Percentiles rank a stretch among this genome's conserved stretches.
phyloP scores from a whole-genome alignment of 2,113 vertebrate genomes.

The Puffinus mauretanicus region DNA sequence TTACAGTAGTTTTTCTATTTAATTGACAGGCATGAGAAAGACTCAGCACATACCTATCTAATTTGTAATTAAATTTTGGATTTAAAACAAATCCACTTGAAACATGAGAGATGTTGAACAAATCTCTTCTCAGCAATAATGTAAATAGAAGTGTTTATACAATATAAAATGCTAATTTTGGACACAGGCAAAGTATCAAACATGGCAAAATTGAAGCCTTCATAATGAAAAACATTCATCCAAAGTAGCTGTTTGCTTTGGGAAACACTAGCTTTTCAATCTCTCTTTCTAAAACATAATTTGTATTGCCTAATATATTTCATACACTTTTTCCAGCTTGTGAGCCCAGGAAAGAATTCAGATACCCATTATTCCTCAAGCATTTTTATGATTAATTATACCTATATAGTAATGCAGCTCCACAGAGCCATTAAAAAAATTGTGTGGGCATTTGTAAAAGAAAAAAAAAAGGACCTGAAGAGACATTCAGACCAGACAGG shows the following conservation, averaged over 20 bases:
- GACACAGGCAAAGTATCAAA: not conserved
- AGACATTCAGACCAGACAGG: not conserved
- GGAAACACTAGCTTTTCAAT: conserved; percentile 19
- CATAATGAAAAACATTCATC: conserved; percentile 37
- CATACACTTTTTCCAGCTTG: not conserved
- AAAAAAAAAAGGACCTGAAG: not conserved
- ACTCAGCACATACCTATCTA: not conserved
- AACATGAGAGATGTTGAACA: conserved; percentile 3
- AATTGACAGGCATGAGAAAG: conserved; percentile 5
- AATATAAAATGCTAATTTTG: conserved; percentile 42
- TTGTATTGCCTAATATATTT: conserved; percentile 14
- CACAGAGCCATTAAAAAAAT: not conserved
- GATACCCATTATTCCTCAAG: not conserved
- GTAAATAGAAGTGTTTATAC: conserved; percentile 28
- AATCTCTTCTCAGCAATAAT: conserved; percentile 26
- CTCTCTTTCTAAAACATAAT: conserved; percentile 24
- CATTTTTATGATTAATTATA: conserved; percentile 40
- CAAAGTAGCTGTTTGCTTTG: not conserved
- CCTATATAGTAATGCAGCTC: not conserved
- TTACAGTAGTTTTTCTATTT: not conserved
- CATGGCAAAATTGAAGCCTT: not conserved
- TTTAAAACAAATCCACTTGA: conserved; percentile 39
- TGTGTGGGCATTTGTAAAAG: not conserved
- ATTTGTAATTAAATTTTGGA: conserved; percentile 54
- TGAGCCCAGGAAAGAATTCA: not conserved